Evolutionary conservation across 53 echinoderm and acorn worm genomes (phyloP).

Genomic region (Paracentrotus lividus): DNA sequence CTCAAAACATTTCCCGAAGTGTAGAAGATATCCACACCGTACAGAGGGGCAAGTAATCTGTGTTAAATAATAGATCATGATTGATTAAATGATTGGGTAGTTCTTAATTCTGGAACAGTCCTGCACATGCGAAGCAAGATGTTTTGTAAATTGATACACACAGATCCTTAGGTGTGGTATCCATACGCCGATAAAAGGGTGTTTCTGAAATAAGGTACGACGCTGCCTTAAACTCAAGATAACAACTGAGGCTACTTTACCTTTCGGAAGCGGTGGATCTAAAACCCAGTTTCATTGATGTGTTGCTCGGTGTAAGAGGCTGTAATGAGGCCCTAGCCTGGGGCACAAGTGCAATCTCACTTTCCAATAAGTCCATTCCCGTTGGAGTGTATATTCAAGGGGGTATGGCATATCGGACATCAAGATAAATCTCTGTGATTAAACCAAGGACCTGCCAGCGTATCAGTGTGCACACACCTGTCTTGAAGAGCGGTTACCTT

Average conservation of each 20-base stretch:
- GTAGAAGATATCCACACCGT: too few relatives aligned
- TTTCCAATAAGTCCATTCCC: slow-evolving; percentile 30
- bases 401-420: slow-evolving; percentile 30
- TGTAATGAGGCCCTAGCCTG: slow-evolving; percentile 1
- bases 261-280: slow-evolving; percentile 19
- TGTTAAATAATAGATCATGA: too few relatives aligned
- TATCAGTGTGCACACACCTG: slow-evolving; percentile 45
- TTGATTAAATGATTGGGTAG: too few relatives aligned
- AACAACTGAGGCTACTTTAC: neutral
- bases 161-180: neutral
- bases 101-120: too few relatives aligned
- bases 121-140: too few relatives aligned
- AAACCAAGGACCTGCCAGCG: neutral
- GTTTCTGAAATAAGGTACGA: neutral
- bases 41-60: too few relatives aligned
- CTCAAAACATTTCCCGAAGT: neutral
- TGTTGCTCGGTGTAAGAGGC: slow-evolving; percentile 5
- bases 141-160: too few relatives aligned
- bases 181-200: neutral
- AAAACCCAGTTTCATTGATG: slow-evolving; percentile 1
- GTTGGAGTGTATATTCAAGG: slow-evolving; percentile 35
- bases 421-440: slow-evolving; percentile 45
- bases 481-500: slow-evolving; percentile 5
- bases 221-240: neutral
- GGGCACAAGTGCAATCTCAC: slow-evolving; percentile 30